A percentile compares a stretch with the other conserved stretches of the same genome.
Conservation (phyloP, 2,113 vertebrate species). For the Gnathonemus echidnorhynchus region DNA sequence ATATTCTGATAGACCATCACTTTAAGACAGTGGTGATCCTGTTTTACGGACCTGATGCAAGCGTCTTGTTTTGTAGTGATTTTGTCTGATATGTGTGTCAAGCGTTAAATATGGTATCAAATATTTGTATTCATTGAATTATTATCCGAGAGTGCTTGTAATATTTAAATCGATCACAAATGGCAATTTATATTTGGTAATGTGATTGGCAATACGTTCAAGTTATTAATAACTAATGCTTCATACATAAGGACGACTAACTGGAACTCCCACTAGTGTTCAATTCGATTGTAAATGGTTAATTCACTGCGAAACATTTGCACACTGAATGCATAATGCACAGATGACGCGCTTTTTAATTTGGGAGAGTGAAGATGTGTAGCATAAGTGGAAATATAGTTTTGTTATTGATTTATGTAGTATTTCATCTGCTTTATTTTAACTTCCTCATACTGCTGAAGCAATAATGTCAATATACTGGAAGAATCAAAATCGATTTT, state of each 20-base stretch:
- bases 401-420: background rate
- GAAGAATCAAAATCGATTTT: background rate
- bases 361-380: background rate
- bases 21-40: background rate
- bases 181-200: background rate
- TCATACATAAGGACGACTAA: background rate
- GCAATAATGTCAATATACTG: background rate
- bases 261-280: background rate
- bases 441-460: background rate
- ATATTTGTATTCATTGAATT: background rate
- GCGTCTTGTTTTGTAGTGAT: background rate
- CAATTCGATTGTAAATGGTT: background rate
- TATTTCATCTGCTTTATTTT: background rate
- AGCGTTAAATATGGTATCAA: background rate
- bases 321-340: background rate
- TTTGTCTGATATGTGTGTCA: background rate
- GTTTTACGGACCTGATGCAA: background rate
- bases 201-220: background rate
- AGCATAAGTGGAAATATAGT: background rate
- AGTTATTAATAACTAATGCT: background rate
- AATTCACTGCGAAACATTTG: background rate
- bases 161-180: background rate
- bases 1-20: background rate
- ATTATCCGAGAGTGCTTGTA: background rate
- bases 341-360: background rate